phyloP scores from a whole-genome alignment of 1,140 invertebrate genomes.

The Calliphora vicina region DNA sequence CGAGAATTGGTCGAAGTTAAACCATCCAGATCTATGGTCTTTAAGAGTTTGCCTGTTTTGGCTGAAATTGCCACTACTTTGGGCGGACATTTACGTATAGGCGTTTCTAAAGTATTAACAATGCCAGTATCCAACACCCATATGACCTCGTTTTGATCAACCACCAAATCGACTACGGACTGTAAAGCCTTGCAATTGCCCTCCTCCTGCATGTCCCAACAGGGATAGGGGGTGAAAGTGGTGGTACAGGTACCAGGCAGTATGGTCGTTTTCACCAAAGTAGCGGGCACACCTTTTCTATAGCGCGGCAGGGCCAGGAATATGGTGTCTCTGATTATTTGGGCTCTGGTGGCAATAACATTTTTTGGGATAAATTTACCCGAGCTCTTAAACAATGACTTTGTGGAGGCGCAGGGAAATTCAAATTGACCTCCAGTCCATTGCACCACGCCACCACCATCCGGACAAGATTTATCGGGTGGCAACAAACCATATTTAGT shows the following conservation, averaged over 20 bases:
- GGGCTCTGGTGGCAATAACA: constrained; percentile 68
- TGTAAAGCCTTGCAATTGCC: constrained; percentile 68
- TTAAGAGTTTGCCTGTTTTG: constrained; percentile 68
- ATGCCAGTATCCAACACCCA: constrained; percentile 72
- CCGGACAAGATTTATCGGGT: constrained; percentile 50
- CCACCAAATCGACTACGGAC: constrained; percentile 69
- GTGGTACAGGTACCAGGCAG: constrained; percentile 63
- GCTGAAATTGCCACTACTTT: constrained; percentile 68
- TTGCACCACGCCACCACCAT: constrained; percentile 45
- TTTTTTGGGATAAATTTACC: constrained; percentile 69
- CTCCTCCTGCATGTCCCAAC: constrained; percentile 70
- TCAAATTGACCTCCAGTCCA: constrained; percentile 66
- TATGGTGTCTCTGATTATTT: constrained; percentile 67
- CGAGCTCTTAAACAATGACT: constrained; percentile 65
- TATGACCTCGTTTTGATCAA: constrained; percentile 66
- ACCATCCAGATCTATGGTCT: constrained; percentile 66
- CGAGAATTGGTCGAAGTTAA: constrained; percentile 65
- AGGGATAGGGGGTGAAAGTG: constrained; percentile 66
- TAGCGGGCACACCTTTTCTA: constrained; percentile 67
- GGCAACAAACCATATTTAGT: constrained; percentile 57
- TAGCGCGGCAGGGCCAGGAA: constrained; percentile 68
- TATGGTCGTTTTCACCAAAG: constrained; percentile 65
- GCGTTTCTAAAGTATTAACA: constrained; percentile 66
- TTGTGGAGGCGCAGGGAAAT: constrained; percentile 67
- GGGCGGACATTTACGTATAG: constrained; percentile 66